These are phyloP conservation scores for Axis porcinus DNA, from an alignment of 2,113 vertebrate genomes.

Conservation along the genomic window DNA sequence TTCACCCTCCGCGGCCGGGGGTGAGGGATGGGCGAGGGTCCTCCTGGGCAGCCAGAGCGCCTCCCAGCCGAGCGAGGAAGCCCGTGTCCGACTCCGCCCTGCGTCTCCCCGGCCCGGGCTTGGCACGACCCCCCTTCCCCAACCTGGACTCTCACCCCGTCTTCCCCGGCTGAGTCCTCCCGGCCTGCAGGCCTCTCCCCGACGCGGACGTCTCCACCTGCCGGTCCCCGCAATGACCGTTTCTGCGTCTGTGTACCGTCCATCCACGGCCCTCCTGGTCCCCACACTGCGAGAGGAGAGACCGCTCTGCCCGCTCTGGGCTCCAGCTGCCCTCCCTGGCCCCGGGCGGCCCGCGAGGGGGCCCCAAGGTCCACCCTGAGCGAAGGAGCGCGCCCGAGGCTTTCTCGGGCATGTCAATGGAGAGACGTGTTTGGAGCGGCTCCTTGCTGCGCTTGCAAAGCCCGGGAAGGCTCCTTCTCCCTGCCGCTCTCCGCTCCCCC, in stretches of 20 bases:
- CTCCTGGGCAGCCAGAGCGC: accelerated
- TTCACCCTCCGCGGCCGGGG: accelerated
- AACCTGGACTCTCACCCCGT: accelerated
- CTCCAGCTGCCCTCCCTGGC: accelerated
- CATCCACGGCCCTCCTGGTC: accelerated
- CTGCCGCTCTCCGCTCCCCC: background rate
- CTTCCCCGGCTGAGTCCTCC: background rate
- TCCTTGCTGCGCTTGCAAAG: background rate
- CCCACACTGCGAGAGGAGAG: accelerated
- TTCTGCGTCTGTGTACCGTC: accelerated
- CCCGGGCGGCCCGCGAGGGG: accelerated
- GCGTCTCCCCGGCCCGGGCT: accelerated
- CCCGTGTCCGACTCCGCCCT: background rate
- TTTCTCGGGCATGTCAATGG: background rate
- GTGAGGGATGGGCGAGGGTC: background rate
- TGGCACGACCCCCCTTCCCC: background rate
- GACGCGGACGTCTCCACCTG: accelerated
- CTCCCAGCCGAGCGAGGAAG: accelerated
- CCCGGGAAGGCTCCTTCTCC: background rate
- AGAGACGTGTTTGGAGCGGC: no score
- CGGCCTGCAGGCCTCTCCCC: background rate
- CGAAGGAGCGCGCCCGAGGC: accelerated
- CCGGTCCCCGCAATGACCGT: accelerated
- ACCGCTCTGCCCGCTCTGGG: accelerated
- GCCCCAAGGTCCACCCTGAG: accelerated